These are phyloP conservation scores for Scylla paramamosain DNA, from an alignment of 1,140 invertebrate species.

Conservation along the genomic window DNA sequence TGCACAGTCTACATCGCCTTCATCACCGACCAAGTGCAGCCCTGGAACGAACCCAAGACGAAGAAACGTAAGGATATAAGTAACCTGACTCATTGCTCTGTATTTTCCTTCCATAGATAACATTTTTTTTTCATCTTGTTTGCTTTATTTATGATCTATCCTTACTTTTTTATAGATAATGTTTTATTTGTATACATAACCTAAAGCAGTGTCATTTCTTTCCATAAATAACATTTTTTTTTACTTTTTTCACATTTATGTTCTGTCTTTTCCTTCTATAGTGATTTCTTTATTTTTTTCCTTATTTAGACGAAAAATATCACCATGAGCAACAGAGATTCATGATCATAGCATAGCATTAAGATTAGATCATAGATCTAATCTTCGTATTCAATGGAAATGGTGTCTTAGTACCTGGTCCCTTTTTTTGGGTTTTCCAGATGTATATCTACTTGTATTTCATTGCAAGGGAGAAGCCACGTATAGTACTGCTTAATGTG, in stretches of 20 bases:
- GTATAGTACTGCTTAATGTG: too few relatives aligned
- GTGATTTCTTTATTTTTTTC: background rate
- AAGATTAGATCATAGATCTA: too few relatives aligned
- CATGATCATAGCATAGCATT: too few relatives aligned
- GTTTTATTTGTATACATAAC: background rate
- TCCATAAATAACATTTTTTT: too few relatives aligned
- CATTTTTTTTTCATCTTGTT: background rate
- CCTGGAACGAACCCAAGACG: conserved; percentile 58
- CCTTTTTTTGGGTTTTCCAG: too few relatives aligned
- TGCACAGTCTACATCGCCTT: conserved; percentile 58
- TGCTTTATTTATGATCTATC: background rate
- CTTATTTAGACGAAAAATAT: background rate
- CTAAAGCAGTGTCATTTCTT: background rate
- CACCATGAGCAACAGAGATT: background rate
- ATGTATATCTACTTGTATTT: too few relatives aligned
- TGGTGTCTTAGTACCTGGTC: too few relatives aligned
- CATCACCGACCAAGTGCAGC: conserved; percentile 49
- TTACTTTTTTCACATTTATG: background rate
- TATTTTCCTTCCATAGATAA: background rate
- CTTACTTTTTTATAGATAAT: background rate
- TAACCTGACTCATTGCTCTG: background rate
- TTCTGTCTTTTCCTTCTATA: background rate
- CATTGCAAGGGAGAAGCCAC: too few relatives aligned
- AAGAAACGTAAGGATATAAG: conserved; percentile 13
- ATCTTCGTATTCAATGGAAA: too few relatives aligned